Evolutionary conservation across 2,113 vertebrate species (phyloP).

Genomic region (Cottus gobio): DNA sequence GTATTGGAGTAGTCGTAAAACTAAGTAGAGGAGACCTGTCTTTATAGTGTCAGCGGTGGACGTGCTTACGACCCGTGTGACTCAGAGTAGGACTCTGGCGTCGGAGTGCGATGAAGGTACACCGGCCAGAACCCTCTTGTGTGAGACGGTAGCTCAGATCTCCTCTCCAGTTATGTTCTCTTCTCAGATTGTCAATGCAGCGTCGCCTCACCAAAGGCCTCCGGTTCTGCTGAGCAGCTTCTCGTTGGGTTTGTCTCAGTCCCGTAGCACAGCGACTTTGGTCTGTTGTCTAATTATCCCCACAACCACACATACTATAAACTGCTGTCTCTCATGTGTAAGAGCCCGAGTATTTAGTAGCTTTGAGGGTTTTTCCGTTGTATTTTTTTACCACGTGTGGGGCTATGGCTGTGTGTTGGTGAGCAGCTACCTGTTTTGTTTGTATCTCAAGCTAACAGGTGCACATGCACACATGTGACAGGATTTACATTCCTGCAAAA

Average conservation of each 20-base stretch:
- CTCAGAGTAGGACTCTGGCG: conserved; percentile 15
- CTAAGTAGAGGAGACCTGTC: conserved; percentile 60
- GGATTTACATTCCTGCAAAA: too few relatives aligned
- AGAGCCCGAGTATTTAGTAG: background rate
- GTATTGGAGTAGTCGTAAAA: conserved; percentile 64
- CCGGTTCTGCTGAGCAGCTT: too few relatives aligned
- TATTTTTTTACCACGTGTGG: background rate
- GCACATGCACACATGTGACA: background rate
- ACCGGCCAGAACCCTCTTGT: conserved; percentile 1
- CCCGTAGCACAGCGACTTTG: conserved; percentile 4
- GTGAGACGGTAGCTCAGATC: background rate
- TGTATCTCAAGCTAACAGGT: background rate
- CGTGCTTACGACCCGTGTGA: conserved; percentile 11
- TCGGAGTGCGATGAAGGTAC: conserved; percentile 2
- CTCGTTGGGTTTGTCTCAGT: conserved; percentile 19
- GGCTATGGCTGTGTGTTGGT: background rate
- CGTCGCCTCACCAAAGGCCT: background rate
- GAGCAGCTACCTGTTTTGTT: background rate
- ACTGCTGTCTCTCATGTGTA: conserved; percentile 1
- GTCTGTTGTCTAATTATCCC: background rate
- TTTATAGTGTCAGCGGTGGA: conserved; percentile 54
- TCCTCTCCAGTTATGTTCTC: background rate
- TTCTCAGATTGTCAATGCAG: background rate
- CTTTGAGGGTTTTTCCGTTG: background rate
- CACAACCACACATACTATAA: conserved; percentile 6